Evolutionary conservation across 2,888 invertebrate species (phyloP), one percentile per base, ranked within the genome.

Genomic region (Acanthopleura granulata): DNA sequence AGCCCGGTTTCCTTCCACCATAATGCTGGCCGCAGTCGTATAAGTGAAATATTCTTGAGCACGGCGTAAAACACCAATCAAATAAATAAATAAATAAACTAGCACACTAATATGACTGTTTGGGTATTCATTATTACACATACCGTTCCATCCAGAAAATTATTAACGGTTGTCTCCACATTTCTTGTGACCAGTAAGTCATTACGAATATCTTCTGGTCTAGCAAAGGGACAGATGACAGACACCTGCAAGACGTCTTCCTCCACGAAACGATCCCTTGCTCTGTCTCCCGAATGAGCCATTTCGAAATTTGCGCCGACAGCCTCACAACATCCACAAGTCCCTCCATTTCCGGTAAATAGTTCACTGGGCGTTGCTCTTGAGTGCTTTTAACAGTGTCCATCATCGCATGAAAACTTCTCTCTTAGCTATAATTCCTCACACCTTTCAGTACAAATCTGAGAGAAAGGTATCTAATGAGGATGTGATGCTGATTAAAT

Each of bases 71-170:
- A n/a, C n/a, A n/a, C n/a, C n/a, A n/a, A n/a, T n/a, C n/a, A n/a
- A n/a, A n/a, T n/a, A n/a, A n/a, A n/a, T n/a, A n/a, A n/a, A n/a
- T n/a, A n/a, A n/a, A n/a, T n/a, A n/a, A n/a, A n/a, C n/a, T n/a
- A n/a, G n/a, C n/a, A n/a, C n/a, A n/a, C n/a, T n/a, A n/a, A n/a
- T n/a, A n/a, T n/a, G n/a, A n/a, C n/a, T n/a, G n/a, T n/a, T n/a
- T 61, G 61, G 25, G 25, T 61, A n/a, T 61, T 61, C n/a, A 25
- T 61, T 22, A 12, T 18, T 27, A 69, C 11, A 27, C 71, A 18
- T 78, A 82, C 75, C 14, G 50, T 49, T 29, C 76, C 77, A 72
- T 79, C 79, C 0, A 79, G 62, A 29, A 79, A 75, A 75, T 76
- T 74, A 72, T 79, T 79, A 11, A 79, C 74, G 18, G 79, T 79